phyloP scores from a whole-genome alignment of 1,140 invertebrate species.

The Drosophila watanabei region DNA sequence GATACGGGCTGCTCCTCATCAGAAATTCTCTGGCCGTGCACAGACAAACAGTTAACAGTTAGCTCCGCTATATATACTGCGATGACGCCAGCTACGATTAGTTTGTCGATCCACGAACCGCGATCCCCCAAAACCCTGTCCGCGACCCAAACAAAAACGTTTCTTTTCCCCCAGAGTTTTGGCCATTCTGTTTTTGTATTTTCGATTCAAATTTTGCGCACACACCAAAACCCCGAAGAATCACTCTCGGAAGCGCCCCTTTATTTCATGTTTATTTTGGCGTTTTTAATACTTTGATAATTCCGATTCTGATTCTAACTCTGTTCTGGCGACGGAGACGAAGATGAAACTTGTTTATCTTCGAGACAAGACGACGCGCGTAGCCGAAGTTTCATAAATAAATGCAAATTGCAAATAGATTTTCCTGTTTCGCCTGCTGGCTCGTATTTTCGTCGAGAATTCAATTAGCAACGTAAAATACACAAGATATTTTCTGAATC shows the following conservation, averaged over 20 bases:
- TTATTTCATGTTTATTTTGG: constrained; percentile 46
- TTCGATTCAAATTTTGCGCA: constrained; percentile 36
- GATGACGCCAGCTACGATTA: constrained; percentile 69
- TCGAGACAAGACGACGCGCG: constrained; percentile 17
- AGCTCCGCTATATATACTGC: constrained; percentile 54
- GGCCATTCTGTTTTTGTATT: constrained; percentile 3
- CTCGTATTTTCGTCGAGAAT: constrained; percentile 47
- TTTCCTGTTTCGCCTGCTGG: constrained; percentile 53
- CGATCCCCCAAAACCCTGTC: constrained; percentile 12
- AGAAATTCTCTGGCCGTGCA: constrained; percentile 55
- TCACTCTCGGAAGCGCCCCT: constrained; percentile 53
- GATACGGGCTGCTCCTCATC: constrained; percentile 54
- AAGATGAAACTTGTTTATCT: constrained; percentile 70
- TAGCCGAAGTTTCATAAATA: constrained; percentile 57
- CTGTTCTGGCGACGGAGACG: constrained; percentile 36
- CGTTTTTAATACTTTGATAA: constrained; percentile 12
- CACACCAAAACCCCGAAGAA: constrained; percentile 23
- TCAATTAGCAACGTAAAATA: constrained; percentile 41
- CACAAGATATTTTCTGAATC: constrained; percentile 60
- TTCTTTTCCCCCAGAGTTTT: constrained; percentile 19
- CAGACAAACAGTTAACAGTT: constrained; percentile 69
- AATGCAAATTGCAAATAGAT: constrained; percentile 79
- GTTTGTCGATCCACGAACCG: constrained; percentile 24
- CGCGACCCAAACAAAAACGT: constrained; percentile 12
- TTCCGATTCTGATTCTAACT: constrained; percentile 5